Evolutionary conservation across 2,888 invertebrate species (phyloP).

Genomic region (Acrocyrtus sp.): DNA sequence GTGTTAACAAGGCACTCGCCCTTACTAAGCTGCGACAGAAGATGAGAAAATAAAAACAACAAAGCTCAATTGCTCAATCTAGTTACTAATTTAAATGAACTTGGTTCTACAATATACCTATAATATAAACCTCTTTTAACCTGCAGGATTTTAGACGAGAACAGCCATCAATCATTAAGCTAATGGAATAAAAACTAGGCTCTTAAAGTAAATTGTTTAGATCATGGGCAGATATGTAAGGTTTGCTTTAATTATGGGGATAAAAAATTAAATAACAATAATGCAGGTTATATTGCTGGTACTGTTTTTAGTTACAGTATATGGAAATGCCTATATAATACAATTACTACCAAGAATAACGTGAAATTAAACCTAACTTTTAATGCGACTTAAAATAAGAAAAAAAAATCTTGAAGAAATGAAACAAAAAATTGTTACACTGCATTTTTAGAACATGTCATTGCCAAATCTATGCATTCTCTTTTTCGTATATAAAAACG

Average conservation of each 20-base stretch:
- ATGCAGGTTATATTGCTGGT: no score
- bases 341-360: not conserved
- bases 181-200: not conserved
- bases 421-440: constrained; percentile 20
- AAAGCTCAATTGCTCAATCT: constrained; percentile 57
- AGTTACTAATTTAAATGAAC: constrained; percentile 29
- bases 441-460: constrained; percentile 38
- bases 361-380: not conserved
- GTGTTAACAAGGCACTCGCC: no score
- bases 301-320: not conserved
- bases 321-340: not conserved
- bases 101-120: constrained; percentile 13
- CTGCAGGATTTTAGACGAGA: not conserved
- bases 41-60: constrained; percentile 22
- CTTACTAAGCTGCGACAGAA: no score
- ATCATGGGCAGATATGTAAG: no score
- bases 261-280: no score
- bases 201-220: not conserved
- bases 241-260: no score
- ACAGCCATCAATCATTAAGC: not conserved
- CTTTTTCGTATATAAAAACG: constrained; percentile 10
- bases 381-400: no score
- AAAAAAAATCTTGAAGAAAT: no score
- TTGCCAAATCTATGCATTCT: constrained; percentile 52
- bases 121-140: not conserved